These are phyloP conservation scores for Heliocidaris erythrogramma DNA, from an alignment of 35 echinoderm and acorn worm species.

Conservation along the genomic window DNA sequence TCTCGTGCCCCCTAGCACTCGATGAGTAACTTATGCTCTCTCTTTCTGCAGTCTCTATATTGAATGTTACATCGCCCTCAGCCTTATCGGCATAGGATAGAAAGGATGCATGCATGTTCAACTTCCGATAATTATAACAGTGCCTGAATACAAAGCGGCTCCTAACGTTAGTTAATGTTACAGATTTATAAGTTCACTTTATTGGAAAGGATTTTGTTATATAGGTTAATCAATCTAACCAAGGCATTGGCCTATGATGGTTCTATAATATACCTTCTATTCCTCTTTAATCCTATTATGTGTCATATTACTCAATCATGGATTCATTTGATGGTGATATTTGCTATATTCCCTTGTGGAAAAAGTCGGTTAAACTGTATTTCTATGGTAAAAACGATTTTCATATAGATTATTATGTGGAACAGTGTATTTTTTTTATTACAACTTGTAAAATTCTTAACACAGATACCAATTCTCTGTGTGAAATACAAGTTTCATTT, in stretches of 20 bases:
- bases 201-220: not conserved
- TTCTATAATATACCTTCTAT: no score
- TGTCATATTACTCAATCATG: no score
- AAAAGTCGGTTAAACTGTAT: no score
- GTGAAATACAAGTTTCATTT: no score
- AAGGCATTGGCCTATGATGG: not conserved
- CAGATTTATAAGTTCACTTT: not conserved
- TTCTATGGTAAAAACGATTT: no score
- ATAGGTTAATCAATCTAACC: not conserved
- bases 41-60: not conserved
- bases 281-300: no score
- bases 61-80: not conserved
- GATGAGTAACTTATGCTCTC: constrained; percentile 1
- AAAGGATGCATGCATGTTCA: not conserved
- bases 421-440: no score
- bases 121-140: not conserved
- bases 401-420: no score
- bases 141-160: not conserved
- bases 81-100: not conserved
- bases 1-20: not conserved
- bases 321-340: no score
- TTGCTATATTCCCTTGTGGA: no score
- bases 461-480: no score
- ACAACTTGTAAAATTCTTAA: no score
- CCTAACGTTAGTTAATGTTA: not conserved